Percentiles rank a stretch among this genome's conserved stretches.
Conservation (phyloP, 1,140 invertebrate species). For the Lucilia sericata region DNA sequence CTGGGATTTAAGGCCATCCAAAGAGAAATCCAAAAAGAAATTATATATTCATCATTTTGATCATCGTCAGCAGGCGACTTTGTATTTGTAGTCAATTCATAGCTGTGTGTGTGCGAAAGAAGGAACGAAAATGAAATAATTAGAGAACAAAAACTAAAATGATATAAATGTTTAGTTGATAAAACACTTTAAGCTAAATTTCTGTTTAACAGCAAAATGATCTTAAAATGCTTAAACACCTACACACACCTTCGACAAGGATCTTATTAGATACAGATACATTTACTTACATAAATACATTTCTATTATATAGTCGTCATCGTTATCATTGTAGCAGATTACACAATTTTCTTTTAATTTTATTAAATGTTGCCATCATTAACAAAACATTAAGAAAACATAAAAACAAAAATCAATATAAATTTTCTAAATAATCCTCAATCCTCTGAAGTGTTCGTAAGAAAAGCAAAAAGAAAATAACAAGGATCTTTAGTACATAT, state of each 20-base stretch:
- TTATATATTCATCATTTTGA: slow-evolving; percentile 67
- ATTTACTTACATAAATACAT: background rate
- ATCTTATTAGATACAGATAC: background rate
- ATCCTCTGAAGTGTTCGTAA: slow-evolving; percentile 23
- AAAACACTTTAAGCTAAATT: background rate
- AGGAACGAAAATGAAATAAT: background rate
- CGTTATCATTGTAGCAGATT: slow-evolving; percentile 3
- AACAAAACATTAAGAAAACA: background rate
- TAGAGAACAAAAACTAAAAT: background rate
- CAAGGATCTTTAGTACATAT: slow-evolving; percentile 12
- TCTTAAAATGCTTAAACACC: background rate
- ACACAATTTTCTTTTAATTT: background rate
- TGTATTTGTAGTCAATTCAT: slow-evolving; percentile 61
- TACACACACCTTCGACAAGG: slow-evolving; percentile 21
- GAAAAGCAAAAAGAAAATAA: background rate
- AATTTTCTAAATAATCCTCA: background rate
- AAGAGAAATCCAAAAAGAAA: slow-evolving; percentile 73
- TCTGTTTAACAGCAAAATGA: background rate
- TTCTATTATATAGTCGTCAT: background rate
- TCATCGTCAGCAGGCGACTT: slow-evolving; percentile 67
- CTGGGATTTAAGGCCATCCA: slow-evolving; percentile 79
- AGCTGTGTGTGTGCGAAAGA: background rate
- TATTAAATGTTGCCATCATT: slow-evolving; percentile 31
- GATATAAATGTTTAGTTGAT: background rate
- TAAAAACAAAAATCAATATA: background rate